These are phyloP conservation scores for Corydoras sp. DNA, from an alignment of 2,113 vertebrate species.

Conservation along the genomic window DNA sequence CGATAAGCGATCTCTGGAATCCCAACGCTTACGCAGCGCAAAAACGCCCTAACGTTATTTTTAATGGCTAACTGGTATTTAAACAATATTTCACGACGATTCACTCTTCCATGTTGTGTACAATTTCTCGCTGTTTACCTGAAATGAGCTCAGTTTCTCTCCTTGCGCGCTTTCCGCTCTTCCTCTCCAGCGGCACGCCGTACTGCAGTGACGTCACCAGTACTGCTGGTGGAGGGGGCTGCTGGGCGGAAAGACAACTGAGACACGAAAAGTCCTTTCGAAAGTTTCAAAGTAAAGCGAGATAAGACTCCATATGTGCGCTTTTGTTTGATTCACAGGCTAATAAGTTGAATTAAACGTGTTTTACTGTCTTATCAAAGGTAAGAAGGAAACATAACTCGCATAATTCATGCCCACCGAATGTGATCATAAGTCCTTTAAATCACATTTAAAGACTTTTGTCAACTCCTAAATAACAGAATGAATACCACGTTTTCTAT, in stretches of 20 bases:
- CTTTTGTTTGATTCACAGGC: too few species aligned
- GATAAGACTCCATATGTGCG: too few species aligned
- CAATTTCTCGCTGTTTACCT: not conserved
- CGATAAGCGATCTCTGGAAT: conserved; percentile 54
- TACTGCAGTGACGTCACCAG: not conserved
- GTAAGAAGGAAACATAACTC: too few species aligned
- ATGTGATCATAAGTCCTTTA: too few species aligned
- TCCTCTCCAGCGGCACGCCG: not conserved
- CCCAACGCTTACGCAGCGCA: not conserved
- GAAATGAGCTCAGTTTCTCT: not conserved
- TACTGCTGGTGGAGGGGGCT: not conserved
- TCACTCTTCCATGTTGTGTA: not conserved
- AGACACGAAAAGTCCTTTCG: not conserved
- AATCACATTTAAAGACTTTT: too few species aligned
- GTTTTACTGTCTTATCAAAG: too few species aligned
- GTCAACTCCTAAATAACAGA: too few species aligned
- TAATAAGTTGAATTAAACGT: too few species aligned
- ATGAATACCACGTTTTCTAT: too few species aligned
- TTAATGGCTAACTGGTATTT: not conserved
- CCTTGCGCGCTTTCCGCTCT: not conserved
- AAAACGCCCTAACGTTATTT: not conserved
- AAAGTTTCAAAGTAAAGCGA: too few species aligned
- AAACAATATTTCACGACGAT: not conserved
- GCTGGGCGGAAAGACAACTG: not conserved
- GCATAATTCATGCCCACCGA: too few species aligned